Evolutionary conservation across 2,797 vertebrate species (phyloP), one percentile per base, ranked within the genome.

Genomic region (Paramormyrops hopkinsi): DNA sequence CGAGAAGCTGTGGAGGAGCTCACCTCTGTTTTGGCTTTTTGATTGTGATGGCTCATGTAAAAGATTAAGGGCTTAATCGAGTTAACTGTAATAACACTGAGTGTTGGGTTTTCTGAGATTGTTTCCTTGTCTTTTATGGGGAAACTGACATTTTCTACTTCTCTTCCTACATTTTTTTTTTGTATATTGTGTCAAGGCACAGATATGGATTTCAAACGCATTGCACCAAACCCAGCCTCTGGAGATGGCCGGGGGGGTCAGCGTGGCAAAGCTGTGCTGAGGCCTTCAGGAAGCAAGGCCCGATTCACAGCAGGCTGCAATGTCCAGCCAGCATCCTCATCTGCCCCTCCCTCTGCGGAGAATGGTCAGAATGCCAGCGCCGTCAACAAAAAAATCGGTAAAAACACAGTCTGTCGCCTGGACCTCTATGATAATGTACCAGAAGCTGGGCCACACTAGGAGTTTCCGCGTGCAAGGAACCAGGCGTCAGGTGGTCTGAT

Each of bases 311-410:
- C 51, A 91, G 41, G 1, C 90, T 22, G 90, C 91, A 37, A 91
- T 92, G 17, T 89, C 90, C 79, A 82, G 82, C 44, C 44, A 46
- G 82, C 19, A 25, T 48, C 82, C 51, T n/a, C 22, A 6, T 48
- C 46, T 84, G 44, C 46, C 86, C 5, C 37, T 41, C 19, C 19
- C 91, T 7, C 56, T 53, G 25, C 41, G 1, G 93, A 94, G 44
- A 94, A 95, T 2, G 62, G 88, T n/a, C 93, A 89, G 12, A 94
- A 93, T 3, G 92, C 92, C 76, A 92, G 93, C 9, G 90, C 92
- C 48, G 92, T 92, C 79, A 92, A 62, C 89, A 96, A 93, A 92
- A 96, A 96, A 90, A 95, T 95, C 9, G 95, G 96, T 96, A 8
- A 94, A 93, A 84, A 48, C 41, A 22, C n/a, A 0, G 25, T 59